Evolutionary conservation across 2,113 vertebrate genomes (phyloP).

Genomic region (Austrofundulus limnaeus): DNA sequence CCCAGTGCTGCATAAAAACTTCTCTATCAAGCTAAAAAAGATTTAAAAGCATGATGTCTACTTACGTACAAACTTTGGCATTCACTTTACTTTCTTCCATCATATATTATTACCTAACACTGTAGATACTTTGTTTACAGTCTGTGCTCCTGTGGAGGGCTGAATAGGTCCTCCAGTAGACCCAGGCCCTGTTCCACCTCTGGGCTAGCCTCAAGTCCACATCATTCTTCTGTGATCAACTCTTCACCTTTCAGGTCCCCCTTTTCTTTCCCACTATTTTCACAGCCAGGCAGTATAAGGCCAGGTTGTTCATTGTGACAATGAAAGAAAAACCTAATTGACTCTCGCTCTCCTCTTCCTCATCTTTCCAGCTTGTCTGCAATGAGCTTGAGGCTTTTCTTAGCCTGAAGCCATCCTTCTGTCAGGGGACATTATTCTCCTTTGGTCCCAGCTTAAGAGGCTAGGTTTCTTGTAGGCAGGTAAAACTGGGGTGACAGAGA

Average conservation of each 20-base stretch:
- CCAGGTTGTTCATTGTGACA: conserved; percentile 60
- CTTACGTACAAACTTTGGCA: no score
- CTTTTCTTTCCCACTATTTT: conserved; percentile 27
- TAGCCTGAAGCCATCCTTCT: conserved; percentile 65
- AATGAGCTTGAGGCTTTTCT: conserved; percentile 70
- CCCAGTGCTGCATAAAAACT: no score
- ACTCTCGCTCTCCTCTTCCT: conserved; percentile 60
- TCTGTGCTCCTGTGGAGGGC: conserved; percentile 28
- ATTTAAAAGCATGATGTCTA: no score
- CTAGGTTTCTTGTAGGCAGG: conserved; percentile 65
- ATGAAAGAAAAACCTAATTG: conserved; percentile 70
- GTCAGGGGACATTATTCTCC: conserved; percentile 73
- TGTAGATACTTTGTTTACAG: conserved; percentile 6
- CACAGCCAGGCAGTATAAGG: conserved; percentile 43
- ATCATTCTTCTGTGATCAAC: conserved; percentile 55
- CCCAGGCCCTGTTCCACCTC: conserved; percentile 35
- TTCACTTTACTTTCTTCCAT: conserved; percentile 44
- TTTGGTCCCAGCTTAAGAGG: conserved; percentile 71
- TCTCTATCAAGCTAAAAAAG: no score
- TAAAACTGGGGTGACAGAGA: conserved; percentile 69
- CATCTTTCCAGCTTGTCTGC: conserved; percentile 59
- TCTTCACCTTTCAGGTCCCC: conserved; percentile 14
- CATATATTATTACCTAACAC: conserved; percentile 46
- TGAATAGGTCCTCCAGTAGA: conserved; percentile 37
- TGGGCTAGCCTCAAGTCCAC: conserved; percentile 46